Percentiles rank a stretch among this genome's conserved stretches.
These are phyloP conservation scores for Empis livida DNA, from an alignment of 2,888 invertebrate species.

Conservation along the genomic window DNA sequence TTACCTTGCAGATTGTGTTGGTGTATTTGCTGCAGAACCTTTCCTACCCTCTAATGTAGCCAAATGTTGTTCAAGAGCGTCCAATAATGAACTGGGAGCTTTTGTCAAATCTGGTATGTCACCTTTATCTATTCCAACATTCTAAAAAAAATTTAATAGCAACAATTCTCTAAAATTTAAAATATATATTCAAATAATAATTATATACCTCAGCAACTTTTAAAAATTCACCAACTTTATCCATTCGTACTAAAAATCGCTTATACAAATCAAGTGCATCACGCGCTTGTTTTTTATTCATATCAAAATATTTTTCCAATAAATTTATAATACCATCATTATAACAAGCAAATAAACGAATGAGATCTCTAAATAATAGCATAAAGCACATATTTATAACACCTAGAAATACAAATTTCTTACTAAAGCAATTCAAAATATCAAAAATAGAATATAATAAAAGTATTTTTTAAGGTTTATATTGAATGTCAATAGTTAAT, in stretches of 20 bases:
- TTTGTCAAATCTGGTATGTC: constrained; percentile 97
- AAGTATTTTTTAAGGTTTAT: no score
- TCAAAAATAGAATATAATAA: not conserved
- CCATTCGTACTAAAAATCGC: constrained; percentile 96
- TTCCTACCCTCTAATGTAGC: constrained; percentile 88
- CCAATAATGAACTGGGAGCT: constrained; percentile 92
- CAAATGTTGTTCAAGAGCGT: constrained; percentile 93
- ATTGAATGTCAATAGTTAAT: no score
- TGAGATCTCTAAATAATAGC: constrained; percentile 97
- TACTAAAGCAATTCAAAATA: no score
- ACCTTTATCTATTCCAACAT: constrained; percentile 95
- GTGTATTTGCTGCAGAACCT: constrained; percentile 72
- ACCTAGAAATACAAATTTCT: constrained; percentile 31
- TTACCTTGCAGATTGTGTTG: constrained; percentile 73
- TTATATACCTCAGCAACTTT: constrained; percentile 61
- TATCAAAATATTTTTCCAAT: constrained; percentile 98
- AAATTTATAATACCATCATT: constrained; percentile 99
- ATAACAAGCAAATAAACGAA: constrained; percentile 97
- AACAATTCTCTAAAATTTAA: not conserved
- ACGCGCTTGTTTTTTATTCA: constrained; percentile 98
- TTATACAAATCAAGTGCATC: constrained; percentile 98
- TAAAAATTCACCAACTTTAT: constrained; percentile 94
- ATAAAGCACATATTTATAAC: constrained; percentile 99
- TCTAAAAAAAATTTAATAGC: constrained; percentile 41
- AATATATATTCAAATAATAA: not conserved